These are phyloP conservation scores for Podotricha telesiphe DNA, from an alignment of 2,888 invertebrate genomes.

Conservation along the genomic window DNA sequence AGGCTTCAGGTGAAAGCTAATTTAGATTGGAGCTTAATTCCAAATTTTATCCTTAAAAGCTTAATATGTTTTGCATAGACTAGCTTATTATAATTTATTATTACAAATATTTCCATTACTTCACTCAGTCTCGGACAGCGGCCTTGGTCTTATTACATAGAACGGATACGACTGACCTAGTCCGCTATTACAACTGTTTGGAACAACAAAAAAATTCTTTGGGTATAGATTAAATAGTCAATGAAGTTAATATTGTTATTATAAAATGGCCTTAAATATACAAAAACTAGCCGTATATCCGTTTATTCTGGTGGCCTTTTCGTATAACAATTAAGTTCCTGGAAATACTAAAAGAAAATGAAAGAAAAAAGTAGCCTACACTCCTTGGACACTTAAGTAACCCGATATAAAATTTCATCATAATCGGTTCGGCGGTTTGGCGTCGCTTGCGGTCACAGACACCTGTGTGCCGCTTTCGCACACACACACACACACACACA, in stretches of 20 bases:
- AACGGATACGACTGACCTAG: conserved; percentile 10
- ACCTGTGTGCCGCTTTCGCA: too few species aligned
- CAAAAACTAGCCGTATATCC: too few species aligned
- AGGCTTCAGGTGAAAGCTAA: background rate
- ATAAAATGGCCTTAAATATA: background rate
- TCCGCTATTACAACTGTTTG: conserved; percentile 6
- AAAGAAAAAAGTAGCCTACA: too few species aligned
- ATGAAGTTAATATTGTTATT: background rate
- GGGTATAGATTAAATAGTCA: background rate
- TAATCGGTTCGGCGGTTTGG: too few species aligned
- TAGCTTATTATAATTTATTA: background rate
- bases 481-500: too few species aligned
- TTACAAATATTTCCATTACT: conserved; percentile 5
- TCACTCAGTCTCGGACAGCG: background rate
- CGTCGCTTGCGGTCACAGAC: too few species aligned
- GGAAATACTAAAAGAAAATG: too few species aligned
- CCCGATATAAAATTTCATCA: too few species aligned
- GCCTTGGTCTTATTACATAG: conserved; percentile 12
- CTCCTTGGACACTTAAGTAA: too few species aligned
- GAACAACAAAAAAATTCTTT: conserved; percentile 1
- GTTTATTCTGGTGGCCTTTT: too few species aligned
- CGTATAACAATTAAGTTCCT: too few species aligned
- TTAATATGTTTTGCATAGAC: too few species aligned
- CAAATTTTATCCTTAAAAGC: background rate
- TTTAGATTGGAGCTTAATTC: background rate